phyloP scores from a whole-genome alignment of 2,888 invertebrate genomes.

The Laspeyria flexula region DNA sequence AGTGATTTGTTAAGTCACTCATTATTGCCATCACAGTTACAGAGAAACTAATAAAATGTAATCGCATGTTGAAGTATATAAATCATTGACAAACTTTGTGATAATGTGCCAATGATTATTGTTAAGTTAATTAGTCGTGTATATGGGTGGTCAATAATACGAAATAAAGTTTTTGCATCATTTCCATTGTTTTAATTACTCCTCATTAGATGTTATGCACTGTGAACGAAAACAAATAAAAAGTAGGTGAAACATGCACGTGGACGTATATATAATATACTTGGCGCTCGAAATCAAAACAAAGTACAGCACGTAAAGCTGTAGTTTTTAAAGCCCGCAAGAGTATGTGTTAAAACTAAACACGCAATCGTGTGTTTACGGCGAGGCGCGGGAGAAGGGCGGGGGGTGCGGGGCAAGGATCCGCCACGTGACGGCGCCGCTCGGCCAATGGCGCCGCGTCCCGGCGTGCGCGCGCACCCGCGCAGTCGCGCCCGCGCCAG shows the following conservation, averaged over 20 bases:
- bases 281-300: constrained; percentile 68
- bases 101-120: constrained; percentile 86
- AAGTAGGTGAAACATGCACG: constrained; percentile 35
- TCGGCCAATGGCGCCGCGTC: constrained; percentile 61
- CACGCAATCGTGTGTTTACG: constrained; percentile 57
- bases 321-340: constrained; percentile 70
- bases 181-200: constrained; percentile 21
- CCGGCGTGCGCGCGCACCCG: constrained; percentile 72
- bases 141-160: constrained; percentile 47
- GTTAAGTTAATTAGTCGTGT: constrained; percentile 59
- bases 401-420: constrained; percentile 41
- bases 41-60: constrained; percentile 40
- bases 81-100: constrained; percentile 85
- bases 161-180: constrained; percentile 53
- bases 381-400: constrained; percentile 38
- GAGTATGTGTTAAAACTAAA: constrained; percentile 66
- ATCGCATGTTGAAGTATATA: constrained; percentile 44
- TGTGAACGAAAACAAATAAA: constrained; percentile 14
- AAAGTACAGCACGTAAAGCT: constrained; percentile 67
- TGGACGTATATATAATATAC: constrained; percentile 42
- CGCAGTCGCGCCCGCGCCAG: constrained; percentile 82
- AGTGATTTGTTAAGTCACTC: constrained; percentile 44
- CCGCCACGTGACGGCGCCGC: constrained; percentile 61
- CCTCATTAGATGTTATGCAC: background rate
- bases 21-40: constrained; percentile 51